Conservation (phyloP, 2,888 invertebrate species). For the Dilophus febrilis region DNA sequence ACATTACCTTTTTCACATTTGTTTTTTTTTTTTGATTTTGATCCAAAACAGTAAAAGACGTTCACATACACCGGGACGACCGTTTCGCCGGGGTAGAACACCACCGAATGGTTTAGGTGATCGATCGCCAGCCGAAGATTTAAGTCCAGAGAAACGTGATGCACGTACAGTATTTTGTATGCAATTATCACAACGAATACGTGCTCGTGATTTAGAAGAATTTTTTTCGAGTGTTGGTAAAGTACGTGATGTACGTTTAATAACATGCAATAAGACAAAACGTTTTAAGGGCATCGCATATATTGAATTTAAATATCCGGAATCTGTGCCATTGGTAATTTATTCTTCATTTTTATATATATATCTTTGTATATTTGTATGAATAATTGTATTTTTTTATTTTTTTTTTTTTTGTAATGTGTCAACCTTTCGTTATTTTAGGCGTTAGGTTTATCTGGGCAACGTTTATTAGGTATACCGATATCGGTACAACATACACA, state of each 20-base stretch:
- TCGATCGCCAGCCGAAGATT: constrained; percentile 46
- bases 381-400: constrained; percentile 2
- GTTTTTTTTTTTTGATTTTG: neutral
- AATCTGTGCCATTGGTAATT: constrained; percentile 80
- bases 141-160: constrained; percentile 95
- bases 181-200: constrained; percentile 88
- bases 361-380: constrained; percentile 1
- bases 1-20: no score
- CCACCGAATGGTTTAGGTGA: constrained; percentile 35
- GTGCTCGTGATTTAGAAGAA: constrained; percentile 89
- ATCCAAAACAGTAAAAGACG: constrained; percentile 16
- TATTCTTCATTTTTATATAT: constrained; percentile 1
- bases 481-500: constrained; percentile 98
- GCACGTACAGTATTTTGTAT: constrained; percentile 98
- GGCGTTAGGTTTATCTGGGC: constrained; percentile 91
- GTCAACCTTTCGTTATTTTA: no score
- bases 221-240: constrained; percentile 98
- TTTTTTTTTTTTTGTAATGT: no score
- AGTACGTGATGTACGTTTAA: constrained; percentile 93
- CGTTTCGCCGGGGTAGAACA: constrained; percentile 27
- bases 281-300: constrained; percentile 99
- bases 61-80: constrained; percentile 27
- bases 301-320: constrained; percentile 95
- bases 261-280: constrained; percentile 96
- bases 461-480: constrained; percentile 87